Conservation (phyloP, 2,113 vertebrate genomes). For the Gnathonemus longibarbis region DNA sequence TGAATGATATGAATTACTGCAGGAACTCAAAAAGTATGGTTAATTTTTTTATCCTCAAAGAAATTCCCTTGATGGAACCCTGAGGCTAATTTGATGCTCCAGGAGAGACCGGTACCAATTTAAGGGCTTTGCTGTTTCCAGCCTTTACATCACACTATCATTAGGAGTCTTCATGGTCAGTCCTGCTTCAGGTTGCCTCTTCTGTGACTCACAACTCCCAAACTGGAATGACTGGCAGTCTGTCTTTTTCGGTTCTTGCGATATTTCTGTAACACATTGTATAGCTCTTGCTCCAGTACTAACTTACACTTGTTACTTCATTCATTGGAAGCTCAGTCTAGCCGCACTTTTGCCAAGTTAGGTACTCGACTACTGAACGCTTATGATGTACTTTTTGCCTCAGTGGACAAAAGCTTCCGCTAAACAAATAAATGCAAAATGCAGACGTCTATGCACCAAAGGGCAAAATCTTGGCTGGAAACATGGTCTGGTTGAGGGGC, state of each 20-base stretch:
- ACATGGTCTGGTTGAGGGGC: neutral
- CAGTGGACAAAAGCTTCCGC: neutral
- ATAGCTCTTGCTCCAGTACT: neutral
- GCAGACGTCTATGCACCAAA: neutral
- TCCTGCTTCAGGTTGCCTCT: slow-evolving; percentile 2
- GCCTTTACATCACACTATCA: slow-evolving; percentile 47
- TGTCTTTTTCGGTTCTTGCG: neutral
- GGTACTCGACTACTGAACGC: neutral
- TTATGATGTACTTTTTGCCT: neutral
- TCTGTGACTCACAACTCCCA: neutral
- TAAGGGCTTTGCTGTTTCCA: neutral
- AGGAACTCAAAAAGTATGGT: slow-evolving; percentile 27
- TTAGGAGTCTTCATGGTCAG: slow-evolving; percentile 38
- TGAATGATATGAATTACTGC: neutral
- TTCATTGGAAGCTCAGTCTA: neutral
- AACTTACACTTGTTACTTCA: neutral
- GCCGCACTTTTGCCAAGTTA: neutral
- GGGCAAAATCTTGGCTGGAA: neutral
- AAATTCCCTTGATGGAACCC: slow-evolving; percentile 45
- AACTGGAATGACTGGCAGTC: neutral
- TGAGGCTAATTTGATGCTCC: slow-evolving; percentile 39
- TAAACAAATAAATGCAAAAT: neutral
- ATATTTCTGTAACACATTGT: neutral
- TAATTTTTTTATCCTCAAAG: slow-evolving; percentile 25
- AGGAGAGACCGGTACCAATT: neutral